Base-by-base conservation (phyloP, 2,113 vertebrate genomes). In the Barnardius zonarius region DNA sequence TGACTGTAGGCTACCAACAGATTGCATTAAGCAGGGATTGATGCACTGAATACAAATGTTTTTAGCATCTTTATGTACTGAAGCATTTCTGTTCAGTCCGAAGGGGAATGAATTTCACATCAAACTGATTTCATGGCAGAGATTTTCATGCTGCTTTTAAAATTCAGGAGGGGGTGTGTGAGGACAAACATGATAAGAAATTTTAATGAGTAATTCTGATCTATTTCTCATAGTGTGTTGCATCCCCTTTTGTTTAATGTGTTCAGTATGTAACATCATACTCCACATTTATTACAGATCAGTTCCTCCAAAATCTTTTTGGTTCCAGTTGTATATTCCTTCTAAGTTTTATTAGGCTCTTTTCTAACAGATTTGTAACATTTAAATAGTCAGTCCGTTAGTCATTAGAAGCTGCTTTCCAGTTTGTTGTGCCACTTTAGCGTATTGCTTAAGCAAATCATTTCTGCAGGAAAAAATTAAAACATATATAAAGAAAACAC, bases 41-140 rank as follows among this genome's bases (percentile, higher is more conserved):
- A n/a, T 94, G 86, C 41, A 3, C 39, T 85, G 49, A 69, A 95
- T 96, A 94, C 83, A 95, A 95, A 96, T 93, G n/a, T 16, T 76
- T 93, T 83, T 67, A 94, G 52, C 55, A 78, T 90, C 46, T 23
- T 19, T 46, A 51, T 2, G 1, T 62, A 18, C 57, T 85, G 89
- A 52, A 91, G 49, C 46, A 27, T 78, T 89, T 83, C 82, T 96
- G 54, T 54, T 55, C 33, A 57, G 44, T 77, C 76, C 30, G n/a
- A 73, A 95, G 33, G 28, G 44, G 66, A 51, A 16, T 33, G 39
- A 93, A 86, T 88, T 86, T 86, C 73, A 70, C 67, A 78, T 66
- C n/a, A 66, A 90, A 79, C 83, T 88, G 80, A 77, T 88, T 95
- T 84, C 52, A 19, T 78, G 35, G 49, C 54, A 81, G 77, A 86